Evolutionary conservation across 2,113 vertebrate genomes (phyloP).

Genomic region (Zapus hudsonius): DNA sequence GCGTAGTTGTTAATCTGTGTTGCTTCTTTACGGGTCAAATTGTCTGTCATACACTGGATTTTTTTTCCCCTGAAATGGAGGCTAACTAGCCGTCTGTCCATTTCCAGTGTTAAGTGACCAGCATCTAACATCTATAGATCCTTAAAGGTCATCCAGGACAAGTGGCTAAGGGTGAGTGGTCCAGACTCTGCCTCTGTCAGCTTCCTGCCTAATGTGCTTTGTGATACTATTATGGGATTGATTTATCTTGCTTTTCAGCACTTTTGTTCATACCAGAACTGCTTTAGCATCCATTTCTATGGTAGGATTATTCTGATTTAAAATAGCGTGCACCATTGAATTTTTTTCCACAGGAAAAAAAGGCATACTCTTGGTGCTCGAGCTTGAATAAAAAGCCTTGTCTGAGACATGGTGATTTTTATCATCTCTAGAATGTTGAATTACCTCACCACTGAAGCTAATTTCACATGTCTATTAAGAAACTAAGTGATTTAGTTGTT

Average conservation of each 20-base stretch:
- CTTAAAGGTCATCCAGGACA: not conserved
- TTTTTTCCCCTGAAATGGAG: not conserved
- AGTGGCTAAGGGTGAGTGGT: not conserved
- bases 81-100: not conserved
- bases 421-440: not conserved
- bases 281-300: not conserved
- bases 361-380: not conserved
- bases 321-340: not conserved
- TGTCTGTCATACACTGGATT: not conserved
- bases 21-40: not conserved
- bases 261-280: not conserved
- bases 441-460: not conserved
- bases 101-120: not conserved
- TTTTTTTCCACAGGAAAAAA: not conserved
- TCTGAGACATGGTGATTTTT: not conserved
- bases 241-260: slow-evolving; percentile 15
- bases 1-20: not conserved
- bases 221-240: not conserved
- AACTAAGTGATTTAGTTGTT: not conserved
- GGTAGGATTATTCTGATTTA: not conserved
- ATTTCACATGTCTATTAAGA: not conserved
- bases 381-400: slow-evolving; percentile 18
- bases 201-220: slow-evolving; percentile 40
- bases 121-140: not conserved
- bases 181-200: not conserved